These are phyloP conservation scores for Microctonus brassicae DNA, from an alignment of 2,888 invertebrate species.

Conservation along the genomic window DNA sequence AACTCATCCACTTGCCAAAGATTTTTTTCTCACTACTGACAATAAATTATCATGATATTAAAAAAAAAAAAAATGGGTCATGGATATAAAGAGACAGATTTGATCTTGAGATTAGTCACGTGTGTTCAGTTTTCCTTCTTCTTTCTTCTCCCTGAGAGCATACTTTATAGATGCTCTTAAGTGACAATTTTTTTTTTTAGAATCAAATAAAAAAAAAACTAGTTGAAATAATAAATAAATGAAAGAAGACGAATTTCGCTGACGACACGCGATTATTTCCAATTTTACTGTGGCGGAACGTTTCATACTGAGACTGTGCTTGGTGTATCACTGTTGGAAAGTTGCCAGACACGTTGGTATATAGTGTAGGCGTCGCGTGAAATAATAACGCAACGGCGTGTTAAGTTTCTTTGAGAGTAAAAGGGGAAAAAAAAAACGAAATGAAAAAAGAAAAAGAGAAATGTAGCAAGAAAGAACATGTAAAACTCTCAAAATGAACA, in stretches of 20 bases:
- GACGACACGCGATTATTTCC: conserved; percentile 35
- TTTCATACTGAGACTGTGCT: conserved; percentile 10
- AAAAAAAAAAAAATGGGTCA: background rate
- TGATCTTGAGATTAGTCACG: background rate
- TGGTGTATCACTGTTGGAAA: conserved; percentile 44
- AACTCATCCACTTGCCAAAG: conserved; percentile 3
- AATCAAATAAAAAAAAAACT: background rate
- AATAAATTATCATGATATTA: no score
- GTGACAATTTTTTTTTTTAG: background rate
- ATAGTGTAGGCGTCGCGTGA: conserved; percentile 56
- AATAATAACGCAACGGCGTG: conserved; percentile 57
- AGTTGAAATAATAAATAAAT: conserved; percentile 20
- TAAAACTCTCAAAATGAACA: conserved; percentile 29
- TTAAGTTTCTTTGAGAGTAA: conserved; percentile 40
- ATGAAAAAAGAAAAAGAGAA: conserved; percentile 19
- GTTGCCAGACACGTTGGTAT: conserved; percentile 44
- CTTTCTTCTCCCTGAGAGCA: background rate
- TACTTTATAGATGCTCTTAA: background rate
- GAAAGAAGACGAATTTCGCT: conserved; percentile 29
- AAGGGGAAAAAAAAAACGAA: conserved; percentile 17
- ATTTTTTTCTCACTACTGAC: no score
- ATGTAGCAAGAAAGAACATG: conserved; percentile 28
- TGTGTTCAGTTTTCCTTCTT: background rate
- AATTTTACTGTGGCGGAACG: conserved; percentile 36
- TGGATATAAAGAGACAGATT: background rate